Conservation (phyloP, 2,113 vertebrate genomes). For the Scortum barcoo region DNA sequence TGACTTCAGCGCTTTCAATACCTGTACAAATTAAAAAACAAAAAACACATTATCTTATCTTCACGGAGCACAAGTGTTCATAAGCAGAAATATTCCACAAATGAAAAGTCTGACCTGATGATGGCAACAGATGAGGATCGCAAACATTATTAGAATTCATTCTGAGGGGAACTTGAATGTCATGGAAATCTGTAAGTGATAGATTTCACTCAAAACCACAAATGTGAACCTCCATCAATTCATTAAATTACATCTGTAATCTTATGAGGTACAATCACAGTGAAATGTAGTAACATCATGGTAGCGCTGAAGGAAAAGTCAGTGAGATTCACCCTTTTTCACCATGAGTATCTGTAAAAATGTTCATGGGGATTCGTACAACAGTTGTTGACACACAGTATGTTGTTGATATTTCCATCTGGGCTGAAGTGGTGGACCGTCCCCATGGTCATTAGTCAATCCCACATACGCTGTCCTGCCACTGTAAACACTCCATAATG, state of each 20-base stretch:
- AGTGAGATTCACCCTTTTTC: too few species aligned
- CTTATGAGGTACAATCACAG: too few species aligned
- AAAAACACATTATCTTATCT: not conserved
- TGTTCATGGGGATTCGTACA: too few species aligned
- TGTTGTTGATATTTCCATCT: not conserved
- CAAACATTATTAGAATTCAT: not conserved
- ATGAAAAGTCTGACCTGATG: not conserved
- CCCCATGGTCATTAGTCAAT: not conserved
- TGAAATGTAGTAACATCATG: too few species aligned
- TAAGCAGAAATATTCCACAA: not conserved
- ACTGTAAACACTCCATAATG: not conserved
- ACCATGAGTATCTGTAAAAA: too few species aligned
- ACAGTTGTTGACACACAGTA: too few species aligned
- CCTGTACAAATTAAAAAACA: not conserved
- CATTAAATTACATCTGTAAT: too few species aligned
- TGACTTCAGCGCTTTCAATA: not conserved
- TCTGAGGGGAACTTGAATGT: not conserved
- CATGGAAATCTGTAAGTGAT: not conserved
- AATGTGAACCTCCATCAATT: too few species aligned
- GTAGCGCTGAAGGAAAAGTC: not conserved
- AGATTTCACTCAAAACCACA: not conserved
- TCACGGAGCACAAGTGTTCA: not conserved
- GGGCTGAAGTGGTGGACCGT: not conserved
- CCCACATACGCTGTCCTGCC: not conserved
- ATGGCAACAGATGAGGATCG: not conserved